Evolutionary conservation across 2,888 invertebrate genomes (phyloP).

Genomic region (Apodemia hepburni): DNA sequence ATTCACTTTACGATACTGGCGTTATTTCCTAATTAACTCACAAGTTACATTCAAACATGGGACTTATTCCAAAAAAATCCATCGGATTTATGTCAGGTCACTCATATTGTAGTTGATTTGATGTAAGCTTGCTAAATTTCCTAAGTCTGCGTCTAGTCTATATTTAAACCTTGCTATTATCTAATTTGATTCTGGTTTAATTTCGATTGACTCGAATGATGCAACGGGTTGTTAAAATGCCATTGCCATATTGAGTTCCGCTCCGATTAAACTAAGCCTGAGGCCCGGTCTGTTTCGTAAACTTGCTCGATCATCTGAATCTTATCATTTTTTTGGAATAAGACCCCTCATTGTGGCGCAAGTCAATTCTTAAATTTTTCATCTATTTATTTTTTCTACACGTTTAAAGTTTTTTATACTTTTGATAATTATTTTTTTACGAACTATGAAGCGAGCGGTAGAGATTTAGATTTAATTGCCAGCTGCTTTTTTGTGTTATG

Average conservation of each 20-base stretch:
- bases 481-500: conserved; percentile 71
- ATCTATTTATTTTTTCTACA: conserved; percentile 29
- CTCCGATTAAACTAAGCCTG: background rate
- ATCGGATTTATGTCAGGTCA: background rate
- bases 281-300: background rate
- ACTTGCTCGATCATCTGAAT: background rate
- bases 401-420: conserved; percentile 22
- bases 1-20: conserved; percentile 39
- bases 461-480: conserved; percentile 74
- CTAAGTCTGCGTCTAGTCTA: background rate
- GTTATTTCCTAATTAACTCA: conserved; percentile 32
- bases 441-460: conserved; percentile 51
- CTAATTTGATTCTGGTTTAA: background rate
- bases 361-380: background rate
- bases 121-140: background rate
- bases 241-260: background rate
- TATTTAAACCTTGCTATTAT: background rate
- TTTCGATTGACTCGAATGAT: background rate
- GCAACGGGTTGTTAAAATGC: background rate
- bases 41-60: conserved; percentile 27
- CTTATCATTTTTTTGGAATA: conserved; percentile 5
- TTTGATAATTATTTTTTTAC: conserved; percentile 33
- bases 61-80: conserved; percentile 22
- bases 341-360: background rate
- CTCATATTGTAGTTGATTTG: conserved; percentile 4